Evolutionary conservation across 2,797 vertebrate genomes (phyloP).

Genomic region (Pitangus sulphuratus): DNA sequence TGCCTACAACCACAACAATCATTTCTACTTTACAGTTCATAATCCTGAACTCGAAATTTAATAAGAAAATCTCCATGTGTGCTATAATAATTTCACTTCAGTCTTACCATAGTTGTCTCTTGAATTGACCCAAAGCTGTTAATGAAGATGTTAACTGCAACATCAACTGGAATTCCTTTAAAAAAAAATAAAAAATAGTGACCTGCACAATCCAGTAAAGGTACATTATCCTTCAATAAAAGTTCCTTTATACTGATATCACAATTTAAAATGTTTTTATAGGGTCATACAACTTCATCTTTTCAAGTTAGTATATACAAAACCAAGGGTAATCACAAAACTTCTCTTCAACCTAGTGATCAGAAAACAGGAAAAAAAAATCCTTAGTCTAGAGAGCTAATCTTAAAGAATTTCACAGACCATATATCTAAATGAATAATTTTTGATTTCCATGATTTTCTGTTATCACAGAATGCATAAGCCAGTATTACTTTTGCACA

Average conservation of each 20-base stretch:
- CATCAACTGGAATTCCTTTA: conserved; percentile 95
- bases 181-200: background rate
- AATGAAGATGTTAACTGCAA: conserved; percentile 98
- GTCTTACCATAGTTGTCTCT: conserved; percentile 97
- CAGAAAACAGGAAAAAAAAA: background rate
- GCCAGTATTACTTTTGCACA: background rate
- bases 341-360: background rate
- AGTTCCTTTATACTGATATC: background rate
- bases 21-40: background rate
- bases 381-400: background rate
- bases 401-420: background rate
- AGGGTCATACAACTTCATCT: background rate
- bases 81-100: background rate
- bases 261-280: background rate
- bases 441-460: background rate
- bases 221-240: background rate
- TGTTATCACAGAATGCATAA: background rate
- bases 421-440: background rate
- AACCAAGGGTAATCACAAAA: background rate
- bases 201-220: background rate
- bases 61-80: background rate
- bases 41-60: background rate
- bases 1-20: background rate
- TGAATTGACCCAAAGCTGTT: conserved; percentile 99
- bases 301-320: background rate